phyloP scores from a whole-genome alignment of 2,888 invertebrate species.

The Biston betularia region DNA sequence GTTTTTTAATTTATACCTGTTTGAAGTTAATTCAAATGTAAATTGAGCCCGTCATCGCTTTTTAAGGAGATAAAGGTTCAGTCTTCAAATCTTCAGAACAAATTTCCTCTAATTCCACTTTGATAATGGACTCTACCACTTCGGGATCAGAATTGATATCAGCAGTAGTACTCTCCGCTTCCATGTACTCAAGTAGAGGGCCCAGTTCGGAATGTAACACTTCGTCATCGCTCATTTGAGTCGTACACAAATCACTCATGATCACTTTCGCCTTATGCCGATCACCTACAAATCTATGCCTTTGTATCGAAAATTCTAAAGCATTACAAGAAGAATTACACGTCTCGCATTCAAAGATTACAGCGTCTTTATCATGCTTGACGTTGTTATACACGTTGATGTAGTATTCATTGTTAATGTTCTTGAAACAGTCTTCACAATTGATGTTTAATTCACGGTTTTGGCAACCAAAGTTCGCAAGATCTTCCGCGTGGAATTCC shows the following conservation, averaged over 20 bases:
- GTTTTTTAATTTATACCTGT: too few species aligned
- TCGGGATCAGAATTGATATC: constrained; percentile 52
- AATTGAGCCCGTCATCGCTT: neutral
- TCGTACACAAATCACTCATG: constrained; percentile 71
- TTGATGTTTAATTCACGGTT: constrained; percentile 57
- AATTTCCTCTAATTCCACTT: constrained; percentile 49
- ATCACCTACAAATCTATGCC: constrained; percentile 56
- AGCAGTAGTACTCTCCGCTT: constrained; percentile 64
- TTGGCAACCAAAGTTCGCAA: constrained; percentile 62
- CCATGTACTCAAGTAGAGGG: constrained; percentile 54
- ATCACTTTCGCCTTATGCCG: constrained; percentile 61
- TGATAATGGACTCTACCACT: constrained; percentile 46
- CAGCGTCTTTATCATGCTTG: constrained; percentile 58
- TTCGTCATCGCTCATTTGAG: constrained; percentile 74
- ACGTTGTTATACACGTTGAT: constrained; percentile 56
- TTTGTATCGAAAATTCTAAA: constrained; percentile 66
- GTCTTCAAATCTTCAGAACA: constrained; percentile 48
- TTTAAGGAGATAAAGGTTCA: constrained; percentile 55
- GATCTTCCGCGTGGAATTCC: constrained; percentile 68
- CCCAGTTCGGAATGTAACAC: constrained; percentile 51
- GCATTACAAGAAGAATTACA: constrained; percentile 60
- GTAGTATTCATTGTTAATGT: constrained; percentile 62
- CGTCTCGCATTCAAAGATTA: constrained; percentile 64
- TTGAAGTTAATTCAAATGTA: too few species aligned
- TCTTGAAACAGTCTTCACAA: constrained; percentile 68